Evolutionary conservation across 2,888 invertebrate genomes (phyloP).

Genomic region (Liopterus haemorrhoidalis): DNA sequence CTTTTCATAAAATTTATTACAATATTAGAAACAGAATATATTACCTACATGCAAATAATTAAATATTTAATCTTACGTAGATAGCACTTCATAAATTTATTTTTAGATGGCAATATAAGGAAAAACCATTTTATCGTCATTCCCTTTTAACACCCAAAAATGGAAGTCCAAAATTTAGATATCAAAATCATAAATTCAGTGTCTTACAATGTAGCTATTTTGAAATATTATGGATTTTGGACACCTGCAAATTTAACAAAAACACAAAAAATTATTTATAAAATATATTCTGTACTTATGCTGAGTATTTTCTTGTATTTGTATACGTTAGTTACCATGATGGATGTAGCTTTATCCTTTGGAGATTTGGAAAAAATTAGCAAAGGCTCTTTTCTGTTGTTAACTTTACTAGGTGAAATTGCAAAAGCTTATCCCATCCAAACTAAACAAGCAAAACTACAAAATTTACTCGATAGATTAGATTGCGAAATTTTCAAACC

Average conservation of each 20-base stretch:
- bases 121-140: too few species aligned
- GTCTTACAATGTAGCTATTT: not conserved
- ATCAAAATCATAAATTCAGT: conserved; percentile 2
- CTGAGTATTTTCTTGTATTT: not conserved
- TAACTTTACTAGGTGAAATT: conserved; percentile 14
- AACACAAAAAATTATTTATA: not conserved
- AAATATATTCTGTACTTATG: conserved; percentile 3
- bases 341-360: not conserved
- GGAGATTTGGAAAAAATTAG: conserved; percentile 10
- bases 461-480: conserved; percentile 9
- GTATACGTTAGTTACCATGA: not conserved
- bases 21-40: too few species aligned
- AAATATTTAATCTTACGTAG: too few species aligned
- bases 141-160: too few species aligned
- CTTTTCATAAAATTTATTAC: too few species aligned
- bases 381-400: conserved; percentile 13
- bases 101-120: too few species aligned
- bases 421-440: conserved; percentile 11
- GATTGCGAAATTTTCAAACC: conserved; percentile 14
- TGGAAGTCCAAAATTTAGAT: too few species aligned
- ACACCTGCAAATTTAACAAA: not conserved
- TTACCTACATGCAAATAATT: too few species aligned
- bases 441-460: conserved; percentile 12
- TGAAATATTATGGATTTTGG: conserved; percentile 6
- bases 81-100: too few species aligned